Base-by-base conservation (phyloP, 2,888 invertebrate species). In the Stenichneumon culpator region DNA sequence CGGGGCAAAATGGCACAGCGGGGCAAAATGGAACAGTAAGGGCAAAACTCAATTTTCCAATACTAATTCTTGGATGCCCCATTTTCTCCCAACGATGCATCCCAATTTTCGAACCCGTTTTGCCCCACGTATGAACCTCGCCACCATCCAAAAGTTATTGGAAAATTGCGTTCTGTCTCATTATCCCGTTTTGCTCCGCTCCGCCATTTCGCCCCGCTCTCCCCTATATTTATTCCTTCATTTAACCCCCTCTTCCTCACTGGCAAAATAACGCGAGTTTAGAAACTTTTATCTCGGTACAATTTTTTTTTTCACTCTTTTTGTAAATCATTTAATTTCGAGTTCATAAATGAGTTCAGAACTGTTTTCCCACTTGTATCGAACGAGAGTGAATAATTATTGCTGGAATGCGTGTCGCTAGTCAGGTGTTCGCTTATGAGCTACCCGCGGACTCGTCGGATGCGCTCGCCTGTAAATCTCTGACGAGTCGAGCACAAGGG, bases 401-500 rank as follows among this genome's bases (percentile, higher is more conserved):
- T 72, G 73, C 44, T 39, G 25, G 54, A 44, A 32, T 65, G 36
- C 36, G 7, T 69, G 22, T 57, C 57, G 25, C 39, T 68, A 6
- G 28, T 2, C 67, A 47, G 54, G 69, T 50, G 67, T 52, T 78
- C 70, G 52, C 78, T 77, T 73, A 63, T 63, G 60, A 68, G 63
- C 47, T 74, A 44, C 28, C 69, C 54, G 32, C 52, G 28, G 28
- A 16, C 19, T 28, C 9, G 50, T 11, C 5, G 16, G 67, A 63
- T 57, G 16, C 19, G 68, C n/a, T 74, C 19, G 70, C 72, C 69
- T 75, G 74, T 82, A 75, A 82, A 85, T 79, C 79, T 85, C 79
- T 60, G 67, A 82, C 70, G 74, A 79, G 82, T 74, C 54, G 74
- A 79, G 74, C 82, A 79, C 82, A 79, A 74, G 82, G 75, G 84